phyloP scores from a whole-genome alignment of 2,888 invertebrate genomes.

The Drosophila nr. perissopoda region DNA sequence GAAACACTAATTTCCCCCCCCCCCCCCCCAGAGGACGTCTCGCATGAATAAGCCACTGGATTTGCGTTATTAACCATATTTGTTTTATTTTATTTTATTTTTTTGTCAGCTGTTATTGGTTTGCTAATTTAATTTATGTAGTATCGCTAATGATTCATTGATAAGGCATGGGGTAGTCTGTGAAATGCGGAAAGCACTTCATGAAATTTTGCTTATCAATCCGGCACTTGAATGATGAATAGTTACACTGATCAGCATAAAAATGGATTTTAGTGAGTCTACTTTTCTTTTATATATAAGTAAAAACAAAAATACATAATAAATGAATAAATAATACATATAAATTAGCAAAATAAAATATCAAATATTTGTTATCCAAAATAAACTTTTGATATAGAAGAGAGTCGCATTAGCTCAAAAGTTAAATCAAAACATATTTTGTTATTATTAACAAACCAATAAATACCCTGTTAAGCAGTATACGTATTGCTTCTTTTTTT shows the following conservation, averaged over 20 bases:
- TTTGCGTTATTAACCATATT: not conserved
- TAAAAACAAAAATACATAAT: not conserved
- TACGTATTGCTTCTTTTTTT: not conserved
- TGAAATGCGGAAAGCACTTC: conserved; percentile 50
- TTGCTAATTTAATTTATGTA: conserved; percentile 18
- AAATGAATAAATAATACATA: not conserved
- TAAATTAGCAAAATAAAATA: not conserved
- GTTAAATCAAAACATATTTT: not conserved
- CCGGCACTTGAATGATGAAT: conserved; percentile 2
- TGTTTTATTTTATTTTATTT: not conserved
- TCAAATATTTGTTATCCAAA: not conserved
- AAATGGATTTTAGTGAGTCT: not conserved
- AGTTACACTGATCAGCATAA: conserved; percentile 29
- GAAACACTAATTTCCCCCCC: not conserved
- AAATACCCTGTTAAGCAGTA: not conserved
- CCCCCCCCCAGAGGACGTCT: conserved; percentile 14
- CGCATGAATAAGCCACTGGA: conserved; percentile 37
- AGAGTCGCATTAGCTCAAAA: not conserved
- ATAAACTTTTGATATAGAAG: not conserved
- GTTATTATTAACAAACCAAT: not conserved
- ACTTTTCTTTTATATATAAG: too few species aligned
- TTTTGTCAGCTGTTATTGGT: not conserved
- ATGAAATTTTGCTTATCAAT: conserved; percentile 64
- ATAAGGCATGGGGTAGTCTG: conserved; percentile 21
- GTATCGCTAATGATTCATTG: conserved; percentile 58